Evolutionary conservation across 1,140 invertebrate species (phyloP), one percentile per base, ranked within the genome.

Genomic region (Propsilocerus akamusi): DNA sequence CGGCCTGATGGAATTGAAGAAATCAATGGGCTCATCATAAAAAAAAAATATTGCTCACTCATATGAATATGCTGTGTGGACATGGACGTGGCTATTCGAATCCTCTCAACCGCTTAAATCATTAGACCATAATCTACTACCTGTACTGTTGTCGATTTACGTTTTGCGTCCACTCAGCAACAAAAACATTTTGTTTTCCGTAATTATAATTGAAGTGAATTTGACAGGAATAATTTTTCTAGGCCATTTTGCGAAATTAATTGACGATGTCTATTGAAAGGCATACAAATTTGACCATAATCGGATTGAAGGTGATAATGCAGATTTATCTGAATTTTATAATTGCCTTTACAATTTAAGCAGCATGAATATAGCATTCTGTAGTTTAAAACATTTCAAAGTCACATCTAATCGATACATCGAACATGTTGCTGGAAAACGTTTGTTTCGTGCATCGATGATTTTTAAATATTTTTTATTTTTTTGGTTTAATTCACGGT

Each of bases 91-190:
- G n/a, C n/a, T n/a, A n/a, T n/a, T n/a, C n/a, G n/a, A n/a, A n/a
- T n/a, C n/a, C n/a, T n/a, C 14, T 30, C 22, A 3, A 17, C 8
- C 34, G 34, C 22, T 20, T 41, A 20, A 41, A 41, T 41, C 34
- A 41, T 41, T 41, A 41, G 34, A 41, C 34, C 34, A 41, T 41
- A 41, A 41, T 41, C 34, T 20, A 20, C 34, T 20, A 41, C 34
- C 34, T 41, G 34, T 41, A 41, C n/a, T 30, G n/a, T n/a, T n/a
- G n/a, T n/a, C n/a, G n/a, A n/a, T n/a, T n/a, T n/a, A n/a, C n/a
- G n/a, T n/a, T n/a, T n/a, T n/a, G n/a, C n/a, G n/a, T n/a, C n/a
- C n/a, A n/a, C n/a, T n/a, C 28, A 30, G 10, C 14, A 41, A 20
- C 8, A 20, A 20, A 41, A 41, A 8, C 10, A 8, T 20, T 17